Evolutionary conservation across 53 echinoderm and acorn worm species (phyloP).

Genomic region (Paracentrotus lividus): DNA sequence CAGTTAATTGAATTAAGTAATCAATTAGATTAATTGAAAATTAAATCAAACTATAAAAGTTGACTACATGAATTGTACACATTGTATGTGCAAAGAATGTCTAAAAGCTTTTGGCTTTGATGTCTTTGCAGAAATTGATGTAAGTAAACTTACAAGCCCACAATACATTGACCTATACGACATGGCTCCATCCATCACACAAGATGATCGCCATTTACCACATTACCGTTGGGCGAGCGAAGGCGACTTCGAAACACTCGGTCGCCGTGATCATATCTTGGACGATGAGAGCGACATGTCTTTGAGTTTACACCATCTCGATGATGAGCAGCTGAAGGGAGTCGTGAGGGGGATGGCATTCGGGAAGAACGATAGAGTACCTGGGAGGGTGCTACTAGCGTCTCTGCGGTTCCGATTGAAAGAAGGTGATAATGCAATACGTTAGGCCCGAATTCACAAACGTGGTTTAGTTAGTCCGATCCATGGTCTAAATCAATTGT

Average conservation of each 20-base stretch:
- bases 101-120: no score
- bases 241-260: conserved; percentile 35
- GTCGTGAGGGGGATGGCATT: conserved; percentile 53
- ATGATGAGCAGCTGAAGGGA: conserved; percentile 3
- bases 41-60: no score
- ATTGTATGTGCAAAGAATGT: no score
- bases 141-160: background rate
- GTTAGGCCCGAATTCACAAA: background rate
- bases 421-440: conserved; percentile 53
- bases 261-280: conserved; percentile 5
- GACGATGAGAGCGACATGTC: background rate
- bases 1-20: no score
- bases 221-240: conserved; percentile 67
- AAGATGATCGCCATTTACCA: background rate
- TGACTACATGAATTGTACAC: no score
- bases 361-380: conserved; percentile 51
- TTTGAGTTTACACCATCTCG: background rate
- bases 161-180: background rate
- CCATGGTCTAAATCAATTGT: no score
- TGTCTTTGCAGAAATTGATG: background rate
- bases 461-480: no score
- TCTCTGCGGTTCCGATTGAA: conserved; percentile 26
- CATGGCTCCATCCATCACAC: background rate
- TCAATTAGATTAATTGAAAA: no score
- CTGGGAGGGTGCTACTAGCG: conserved; percentile 54